Evolutionary conservation across 1,140 invertebrate species (phyloP).

Genomic region (Sycophila sp.): DNA sequence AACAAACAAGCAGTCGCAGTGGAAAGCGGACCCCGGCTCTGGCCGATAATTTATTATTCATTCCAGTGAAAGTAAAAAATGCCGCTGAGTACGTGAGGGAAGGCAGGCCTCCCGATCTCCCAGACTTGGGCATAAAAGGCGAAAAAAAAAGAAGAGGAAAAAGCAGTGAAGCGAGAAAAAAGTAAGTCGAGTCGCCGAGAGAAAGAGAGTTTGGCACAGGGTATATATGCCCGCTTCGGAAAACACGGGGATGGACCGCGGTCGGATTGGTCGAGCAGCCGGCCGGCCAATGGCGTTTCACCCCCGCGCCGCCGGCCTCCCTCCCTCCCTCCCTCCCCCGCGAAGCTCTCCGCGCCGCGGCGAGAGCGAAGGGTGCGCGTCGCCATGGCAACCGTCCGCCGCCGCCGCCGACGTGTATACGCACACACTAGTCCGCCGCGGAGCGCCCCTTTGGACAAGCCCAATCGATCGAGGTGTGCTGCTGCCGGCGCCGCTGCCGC

Average conservation of each 20-base stretch:
- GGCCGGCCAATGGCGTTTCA: conserved; percentile 66
- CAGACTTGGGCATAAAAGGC: background rate
- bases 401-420: conserved; percentile 24
- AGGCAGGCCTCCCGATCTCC: background rate
- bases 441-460: conserved; percentile 64
- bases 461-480: conserved; percentile 67
- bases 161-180: background rate
- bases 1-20: background rate
- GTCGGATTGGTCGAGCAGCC: conserved; percentile 58
- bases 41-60: background rate
- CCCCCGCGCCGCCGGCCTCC: conserved; percentile 52
- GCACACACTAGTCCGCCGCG: conserved; percentile 39
- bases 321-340: background rate
- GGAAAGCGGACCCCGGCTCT: background rate
- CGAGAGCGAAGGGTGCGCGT: conserved; percentile 48
- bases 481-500: conserved; percentile 49
- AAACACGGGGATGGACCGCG: conserved; percentile 42
- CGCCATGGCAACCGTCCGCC: conserved; percentile 57
- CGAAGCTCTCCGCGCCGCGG: background rate
- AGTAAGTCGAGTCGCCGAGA: no score
- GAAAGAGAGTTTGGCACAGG: background rate
- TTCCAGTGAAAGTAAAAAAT: conserved; percentile 5
- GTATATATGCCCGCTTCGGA: background rate
- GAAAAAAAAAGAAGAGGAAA: background rate
- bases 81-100: background rate